Percentiles rank a stretch among this genome's conserved stretches.
Conservation (phyloP, 2,888 invertebrate species). For the Standfussiana lucernea region DNA sequence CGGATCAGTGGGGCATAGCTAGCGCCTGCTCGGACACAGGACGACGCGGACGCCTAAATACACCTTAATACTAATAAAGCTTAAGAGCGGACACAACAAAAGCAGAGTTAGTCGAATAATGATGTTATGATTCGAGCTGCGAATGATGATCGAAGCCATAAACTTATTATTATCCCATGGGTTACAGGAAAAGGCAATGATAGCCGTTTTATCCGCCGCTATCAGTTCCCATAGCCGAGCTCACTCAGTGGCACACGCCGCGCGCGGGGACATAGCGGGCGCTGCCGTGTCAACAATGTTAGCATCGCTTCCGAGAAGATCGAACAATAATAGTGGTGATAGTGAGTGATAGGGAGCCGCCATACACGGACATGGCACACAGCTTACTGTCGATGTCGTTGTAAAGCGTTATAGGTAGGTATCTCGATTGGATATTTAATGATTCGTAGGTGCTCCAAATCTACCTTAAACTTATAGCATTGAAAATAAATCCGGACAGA, state of each 20-base stretch:
- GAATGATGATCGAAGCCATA: slow-evolving; percentile 10
- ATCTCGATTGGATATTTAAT: not conserved
- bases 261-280: slow-evolving; percentile 24
- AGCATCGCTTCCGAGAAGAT: slow-evolving; percentile 56
- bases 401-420: not conserved
- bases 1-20: slow-evolving; percentile 55
- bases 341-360: slow-evolving; percentile 27
- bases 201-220: slow-evolving; percentile 30
- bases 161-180: not conserved
- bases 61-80: slow-evolving; percentile 11
- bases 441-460: not conserved
- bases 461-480: not conserved
- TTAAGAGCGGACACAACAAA: not conserved
- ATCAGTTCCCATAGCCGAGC: slow-evolving; percentile 31
- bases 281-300: slow-evolving; percentile 39
- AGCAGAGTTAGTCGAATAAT: slow-evolving; percentile 11
- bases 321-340: slow-evolving; percentile 48
- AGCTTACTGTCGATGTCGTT: not conserved
- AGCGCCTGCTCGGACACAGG: not conserved
- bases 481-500: not conserved
- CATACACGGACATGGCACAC: slow-evolving; percentile 3
- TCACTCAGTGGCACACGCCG: not conserved
- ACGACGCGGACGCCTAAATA: not conserved
- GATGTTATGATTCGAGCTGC: not conserved
- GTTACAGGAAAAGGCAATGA: slow-evolving; percentile 27